phyloP scores from a whole-genome alignment of 2,888 invertebrate species.

The Diarsia mendica region DNA sequence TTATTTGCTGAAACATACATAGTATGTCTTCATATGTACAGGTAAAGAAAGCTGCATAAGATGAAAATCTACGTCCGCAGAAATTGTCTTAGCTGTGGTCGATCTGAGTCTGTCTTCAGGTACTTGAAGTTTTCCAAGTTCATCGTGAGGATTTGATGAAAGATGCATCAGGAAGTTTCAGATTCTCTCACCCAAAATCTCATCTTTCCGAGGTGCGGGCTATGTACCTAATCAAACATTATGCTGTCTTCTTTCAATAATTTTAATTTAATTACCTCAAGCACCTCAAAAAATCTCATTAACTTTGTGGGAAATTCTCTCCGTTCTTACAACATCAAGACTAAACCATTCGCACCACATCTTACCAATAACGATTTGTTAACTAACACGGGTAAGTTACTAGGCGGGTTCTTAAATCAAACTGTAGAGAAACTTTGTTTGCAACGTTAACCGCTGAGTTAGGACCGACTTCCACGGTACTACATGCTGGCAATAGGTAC shows the following conservation, averaged over 20 bases:
- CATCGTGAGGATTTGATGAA: background rate
- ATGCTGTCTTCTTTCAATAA: too few relatives aligned
- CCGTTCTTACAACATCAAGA: background rate
- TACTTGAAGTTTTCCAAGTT: background rate
- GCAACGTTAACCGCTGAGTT: constrained; percentile 63
- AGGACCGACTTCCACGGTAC: constrained; percentile 47
- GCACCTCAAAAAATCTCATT: background rate
- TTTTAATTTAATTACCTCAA: too few relatives aligned
- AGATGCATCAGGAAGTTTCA: background rate
- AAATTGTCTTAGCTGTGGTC: background rate
- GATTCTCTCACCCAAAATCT: background rate
- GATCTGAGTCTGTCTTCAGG: background rate
- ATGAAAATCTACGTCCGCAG: background rate
- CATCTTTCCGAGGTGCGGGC: background rate
- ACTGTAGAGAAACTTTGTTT: constrained; percentile 72
- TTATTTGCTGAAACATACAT: background rate
- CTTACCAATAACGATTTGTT: constrained; percentile 63
- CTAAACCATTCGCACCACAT: constrained; percentile 24
- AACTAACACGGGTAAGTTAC: constrained; percentile 62
- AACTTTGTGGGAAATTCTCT: background rate
- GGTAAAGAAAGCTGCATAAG: background rate
- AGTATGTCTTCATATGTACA: background rate
- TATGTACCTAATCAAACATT: too few relatives aligned
- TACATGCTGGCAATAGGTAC: constrained; percentile 44
- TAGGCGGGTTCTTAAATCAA: constrained; percentile 73